Conservation (phyloP, 1,140 invertebrate species). For the Homarus americanus region DNA sequence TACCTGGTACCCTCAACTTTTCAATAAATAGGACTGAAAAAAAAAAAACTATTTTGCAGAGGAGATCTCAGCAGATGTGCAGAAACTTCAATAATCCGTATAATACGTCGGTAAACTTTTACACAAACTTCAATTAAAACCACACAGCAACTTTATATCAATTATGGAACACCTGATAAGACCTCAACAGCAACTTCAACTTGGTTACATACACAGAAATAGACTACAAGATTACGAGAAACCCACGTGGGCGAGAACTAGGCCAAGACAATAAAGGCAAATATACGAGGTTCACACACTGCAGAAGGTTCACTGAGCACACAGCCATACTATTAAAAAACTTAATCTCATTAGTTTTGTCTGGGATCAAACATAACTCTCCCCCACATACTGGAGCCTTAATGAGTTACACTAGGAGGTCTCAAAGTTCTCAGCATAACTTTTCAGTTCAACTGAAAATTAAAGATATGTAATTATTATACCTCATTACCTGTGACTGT, state of each 20-base stretch:
- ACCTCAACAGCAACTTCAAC: constrained; percentile 1
- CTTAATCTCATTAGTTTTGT: not conserved
- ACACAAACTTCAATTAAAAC: not conserved
- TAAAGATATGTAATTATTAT: too few relatives aligned
- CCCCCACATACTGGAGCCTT: too few relatives aligned
- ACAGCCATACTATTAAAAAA: not conserved
- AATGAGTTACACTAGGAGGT: too few relatives aligned
- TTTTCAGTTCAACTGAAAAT: too few relatives aligned
- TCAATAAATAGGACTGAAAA: not conserved
- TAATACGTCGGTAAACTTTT: not conserved
- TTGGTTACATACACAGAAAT: not conserved
- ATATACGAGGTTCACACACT: constrained; percentile 18
- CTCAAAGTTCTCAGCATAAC: too few relatives aligned
- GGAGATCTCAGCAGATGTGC: not conserved
- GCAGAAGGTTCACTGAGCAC: not conserved
- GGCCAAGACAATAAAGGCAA: constrained; percentile 40
- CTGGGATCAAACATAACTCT: too few relatives aligned
- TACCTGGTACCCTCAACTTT: constrained; percentile 3
- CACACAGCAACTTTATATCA: too few relatives aligned
- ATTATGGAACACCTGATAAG: not conserved
- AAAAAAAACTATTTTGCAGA: not conserved
- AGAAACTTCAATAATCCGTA: not conserved
- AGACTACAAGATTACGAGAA: not conserved
- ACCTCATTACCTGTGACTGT: not conserved
- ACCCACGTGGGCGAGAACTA: constrained; percentile 31